Evolutionary conservation across 1,140 invertebrate genomes (phyloP), one percentile per base, ranked within the genome.

Genomic region (Hesperophylax magnus): DNA sequence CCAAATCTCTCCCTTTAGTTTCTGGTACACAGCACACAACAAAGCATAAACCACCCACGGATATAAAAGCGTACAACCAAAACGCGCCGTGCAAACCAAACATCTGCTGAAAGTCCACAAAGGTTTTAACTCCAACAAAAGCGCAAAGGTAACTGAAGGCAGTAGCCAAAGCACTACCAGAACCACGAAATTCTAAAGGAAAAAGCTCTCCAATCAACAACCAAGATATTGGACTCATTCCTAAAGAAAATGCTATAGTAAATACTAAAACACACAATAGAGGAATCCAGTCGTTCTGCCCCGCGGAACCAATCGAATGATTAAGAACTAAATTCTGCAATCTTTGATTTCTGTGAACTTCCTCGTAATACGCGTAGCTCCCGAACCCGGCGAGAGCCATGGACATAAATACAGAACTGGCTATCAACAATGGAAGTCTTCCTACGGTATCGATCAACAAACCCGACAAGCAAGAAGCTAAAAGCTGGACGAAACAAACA

Each of bases 151-250:
- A 97, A 87, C 95, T 97, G 87, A 96, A 96, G 69, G 95, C 93
- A 0, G 95, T 95, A 34, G 96, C 96, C 86, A 97, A 92, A 24
- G 95, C 95, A 82, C 95, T 95, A 14, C 96, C 96, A 77, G 96
- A 92, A 18, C 95, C 96, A 78, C 96, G 92, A 85, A 96, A 96
- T 87, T 96, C 95, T 58, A 96, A 89, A 6, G 96, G 95, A 87
- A 97, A 97, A n/a, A 98, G 90, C 88, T 98, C 97, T 77, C 95
- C 96, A 87, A 97, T 96, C 81, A 97, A 91, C 79, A 98, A 91
- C 95, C 96, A 96, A 18, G 96, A 97, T 86, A 98, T 97, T 60
- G 97, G 96, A 86, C 96, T 97, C 90, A 97, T 97, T 31, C 96
- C 96, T 82, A 97, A 89, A 4, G 96, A 96, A 87, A 97, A 97